Percentiles rank a stretch among this genome's conserved stretches.
Evolutionary conservation across 2,888 invertebrate species (phyloP).

Genomic region (Calameuta filiformis): DNA sequence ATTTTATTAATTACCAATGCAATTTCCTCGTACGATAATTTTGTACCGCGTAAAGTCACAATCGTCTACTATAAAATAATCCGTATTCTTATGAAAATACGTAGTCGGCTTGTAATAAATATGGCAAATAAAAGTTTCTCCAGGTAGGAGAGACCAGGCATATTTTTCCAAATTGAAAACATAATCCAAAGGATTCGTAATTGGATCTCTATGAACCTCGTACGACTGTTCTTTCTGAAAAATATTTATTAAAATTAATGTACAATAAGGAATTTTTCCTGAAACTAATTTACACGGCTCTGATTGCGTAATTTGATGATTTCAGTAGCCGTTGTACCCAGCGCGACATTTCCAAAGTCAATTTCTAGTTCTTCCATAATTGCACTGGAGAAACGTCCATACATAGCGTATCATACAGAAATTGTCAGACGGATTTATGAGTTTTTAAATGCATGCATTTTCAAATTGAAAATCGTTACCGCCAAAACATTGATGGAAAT

Average conservation of each 20-base stretch:
- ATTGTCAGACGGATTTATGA: background rate
- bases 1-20: slow-evolving; percentile 46
- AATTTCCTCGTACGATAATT: slow-evolving; percentile 50
- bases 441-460: background rate
- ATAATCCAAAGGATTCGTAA: slow-evolving; percentile 56
- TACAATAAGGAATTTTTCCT: background rate
- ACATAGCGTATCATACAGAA: background rate
- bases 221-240: slow-evolving; percentile 44
- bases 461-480: background rate
- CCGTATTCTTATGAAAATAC: slow-evolving; percentile 49
- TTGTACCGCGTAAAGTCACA: slow-evolving; percentile 36
- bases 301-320: slow-evolving; percentile 48
- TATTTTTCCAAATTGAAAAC: slow-evolving; percentile 57
- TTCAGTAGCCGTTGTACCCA: slow-evolving; percentile 36
- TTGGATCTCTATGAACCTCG: slow-evolving; percentile 47
- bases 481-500: background rate
- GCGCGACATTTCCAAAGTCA: slow-evolving; percentile 46
- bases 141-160: slow-evolving; percentile 46
- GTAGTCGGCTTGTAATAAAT: slow-evolving; percentile 57
- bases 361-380: slow-evolving; percentile 22
- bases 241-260: background rate
- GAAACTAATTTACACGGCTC: slow-evolving; percentile 39
- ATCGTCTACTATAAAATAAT: slow-evolving; percentile 57
- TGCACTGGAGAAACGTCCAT: background rate
- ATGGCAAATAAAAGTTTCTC: slow-evolving; percentile 45